A percentile compares a stretch with the other conserved stretches of the same genome.
These are phyloP conservation scores for Sericinus montela DNA, from an alignment of 2,888 invertebrate genomes.

Conservation along the genomic window DNA sequence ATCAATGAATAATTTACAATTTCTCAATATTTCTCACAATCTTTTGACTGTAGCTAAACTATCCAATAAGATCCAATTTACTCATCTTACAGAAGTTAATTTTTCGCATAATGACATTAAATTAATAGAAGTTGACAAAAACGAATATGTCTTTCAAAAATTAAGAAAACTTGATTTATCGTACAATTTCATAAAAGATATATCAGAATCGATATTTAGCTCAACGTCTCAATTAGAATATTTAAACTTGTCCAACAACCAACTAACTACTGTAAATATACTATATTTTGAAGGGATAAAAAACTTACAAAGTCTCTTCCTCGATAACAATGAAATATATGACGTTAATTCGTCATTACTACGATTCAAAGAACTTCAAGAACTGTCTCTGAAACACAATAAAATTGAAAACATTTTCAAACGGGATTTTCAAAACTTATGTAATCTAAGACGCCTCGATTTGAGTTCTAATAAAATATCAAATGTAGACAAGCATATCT, in stretches of 20 bases:
- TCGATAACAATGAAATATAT: slow-evolving; percentile 47
- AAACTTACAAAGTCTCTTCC: slow-evolving; percentile 40
- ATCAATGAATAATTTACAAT: slow-evolving; percentile 33
- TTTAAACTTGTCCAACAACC: slow-evolving; percentile 10
- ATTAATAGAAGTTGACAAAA: slow-evolving; percentile 26
- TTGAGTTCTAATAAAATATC: slow-evolving; percentile 42
- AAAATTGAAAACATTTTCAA: slow-evolving; percentile 33
- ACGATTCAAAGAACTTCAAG: slow-evolving; percentile 27
- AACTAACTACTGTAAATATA: background rate
- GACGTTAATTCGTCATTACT: slow-evolving; percentile 45
- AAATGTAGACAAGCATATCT: slow-evolving; percentile 33
- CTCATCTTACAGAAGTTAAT: slow-evolving; percentile 36
- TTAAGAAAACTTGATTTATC: slow-evolving; percentile 45
- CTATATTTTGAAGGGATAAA: slow-evolving; percentile 35
- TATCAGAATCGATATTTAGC: slow-evolving; percentile 34
- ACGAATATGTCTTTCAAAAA: slow-evolving; percentile 25
- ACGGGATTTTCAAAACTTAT: slow-evolving; percentile 36
- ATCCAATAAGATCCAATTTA: slow-evolving; percentile 31
- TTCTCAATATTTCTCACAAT: slow-evolving; percentile 43
- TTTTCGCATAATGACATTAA: slow-evolving; percentile 48
- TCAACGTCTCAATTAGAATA: background rate
- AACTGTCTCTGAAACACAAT: slow-evolving; percentile 44
- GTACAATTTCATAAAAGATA: slow-evolving; percentile 38
- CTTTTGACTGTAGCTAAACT: slow-evolving; percentile 35
- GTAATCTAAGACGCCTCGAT: slow-evolving; percentile 36